phyloP scores from a whole-genome alignment of 2,888 invertebrate genomes.

The Chrysolina americana region DNA sequence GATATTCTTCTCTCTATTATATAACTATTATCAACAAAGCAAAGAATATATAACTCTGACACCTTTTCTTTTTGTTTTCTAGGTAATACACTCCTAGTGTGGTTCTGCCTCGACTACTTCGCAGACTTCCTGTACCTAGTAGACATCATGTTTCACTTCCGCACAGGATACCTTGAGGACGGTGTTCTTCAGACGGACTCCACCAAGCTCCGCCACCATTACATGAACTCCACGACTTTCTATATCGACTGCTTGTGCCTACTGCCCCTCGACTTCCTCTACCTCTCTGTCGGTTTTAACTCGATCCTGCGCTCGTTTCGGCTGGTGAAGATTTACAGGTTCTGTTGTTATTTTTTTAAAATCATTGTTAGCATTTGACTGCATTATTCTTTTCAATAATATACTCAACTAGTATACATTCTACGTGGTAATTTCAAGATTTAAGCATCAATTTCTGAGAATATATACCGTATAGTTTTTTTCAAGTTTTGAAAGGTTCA shows the following conservation, averaged over 20 bases:
- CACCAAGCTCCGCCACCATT: slow-evolving; percentile 93
- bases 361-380: slow-evolving; percentile 51
- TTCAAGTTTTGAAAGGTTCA: too few relatives aligned
- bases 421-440: too few relatives aligned
- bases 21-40: too few relatives aligned
- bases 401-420: too few relatives aligned
- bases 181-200: slow-evolving; percentile 98
- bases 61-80: slow-evolving; percentile 50
- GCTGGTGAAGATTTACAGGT: slow-evolving; percentile 19
- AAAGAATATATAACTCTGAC: background rate
- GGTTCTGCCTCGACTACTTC: slow-evolving; percentile 98
- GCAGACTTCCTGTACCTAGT: slow-evolving; percentile 96
- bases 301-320: slow-evolving; percentile 92
- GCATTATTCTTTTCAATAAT: too few relatives aligned
- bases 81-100: slow-evolving; percentile 90
- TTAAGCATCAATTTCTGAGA: too few relatives aligned
- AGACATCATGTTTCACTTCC: slow-evolving; percentile 97
- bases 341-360: slow-evolving; percentile 35
- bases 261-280: slow-evolving; percentile 97
- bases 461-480: too few relatives aligned
- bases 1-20: too few relatives aligned
- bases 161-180: slow-evolving; percentile 97
- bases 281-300: slow-evolving; percentile 95
- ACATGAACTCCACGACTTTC: slow-evolving; percentile 95
- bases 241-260: slow-evolving; percentile 99